A percentile compares a stretch with the other conserved stretches of the same genome.
phyloP scores from a whole-genome alignment of 2,113 vertebrate species.

The Microcebus griseorufus region DNA sequence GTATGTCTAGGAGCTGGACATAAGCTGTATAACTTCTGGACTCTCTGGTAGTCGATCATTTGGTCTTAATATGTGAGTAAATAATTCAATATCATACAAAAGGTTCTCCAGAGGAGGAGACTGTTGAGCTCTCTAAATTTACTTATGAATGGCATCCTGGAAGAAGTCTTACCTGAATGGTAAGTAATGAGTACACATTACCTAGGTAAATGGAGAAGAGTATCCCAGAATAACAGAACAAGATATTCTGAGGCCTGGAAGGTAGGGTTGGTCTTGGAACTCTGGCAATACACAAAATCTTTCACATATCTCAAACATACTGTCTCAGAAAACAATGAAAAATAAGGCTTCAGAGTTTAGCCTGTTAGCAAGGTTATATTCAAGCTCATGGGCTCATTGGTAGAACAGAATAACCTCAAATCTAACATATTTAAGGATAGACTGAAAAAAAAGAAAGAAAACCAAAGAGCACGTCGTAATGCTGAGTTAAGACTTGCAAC shows the following conservation, averaged over 20 bases:
- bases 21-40: not conserved
- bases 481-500: constrained; percentile 58
- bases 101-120: not conserved
- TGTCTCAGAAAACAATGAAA: not conserved
- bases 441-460: constrained; percentile 19
- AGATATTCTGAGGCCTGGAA: not conserved
- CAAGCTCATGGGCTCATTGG: not conserved
- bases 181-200: not conserved
- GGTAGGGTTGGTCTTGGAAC: not conserved
- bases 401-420: constrained; percentile 32
- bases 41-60: not conserved
- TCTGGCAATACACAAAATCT: not conserved
- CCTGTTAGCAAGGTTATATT: not conserved
- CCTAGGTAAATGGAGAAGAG: not conserved
- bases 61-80: not conserved
- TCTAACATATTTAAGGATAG: constrained; percentile 45
- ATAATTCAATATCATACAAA: not conserved
- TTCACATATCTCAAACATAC: not conserved
- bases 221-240: not conserved
- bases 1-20: not conserved
- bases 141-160: not conserved
- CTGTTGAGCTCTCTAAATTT: not conserved
- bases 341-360: not conserved
- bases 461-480: not conserved
- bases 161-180: not conserved